A percentile compares a stretch with the other conserved stretches of the same genome.
phyloP scores from a whole-genome alignment of 2,888 invertebrate genomes.

The Drosophila paracracens region DNA sequence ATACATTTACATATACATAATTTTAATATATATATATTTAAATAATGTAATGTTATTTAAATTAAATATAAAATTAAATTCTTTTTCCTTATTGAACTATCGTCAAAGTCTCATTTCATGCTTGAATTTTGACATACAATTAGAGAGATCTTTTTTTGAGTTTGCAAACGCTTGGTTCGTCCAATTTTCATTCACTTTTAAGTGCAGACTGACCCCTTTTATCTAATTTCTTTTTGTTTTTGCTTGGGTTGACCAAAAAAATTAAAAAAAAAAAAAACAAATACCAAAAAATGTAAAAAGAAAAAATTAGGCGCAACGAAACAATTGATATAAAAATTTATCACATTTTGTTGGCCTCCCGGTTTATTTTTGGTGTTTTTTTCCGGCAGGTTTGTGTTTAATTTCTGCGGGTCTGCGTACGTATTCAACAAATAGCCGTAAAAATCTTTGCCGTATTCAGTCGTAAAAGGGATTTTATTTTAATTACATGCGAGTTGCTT shows the following conservation, averaged over 20 bases:
- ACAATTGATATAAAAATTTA: slow-evolving; percentile 65
- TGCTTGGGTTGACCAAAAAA: slow-evolving; percentile 20
- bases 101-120: background rate
- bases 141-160: background rate
- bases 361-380: slow-evolving; percentile 26
- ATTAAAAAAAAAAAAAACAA: background rate
- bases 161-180: slow-evolving; percentile 5
- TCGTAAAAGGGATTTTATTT: slow-evolving; percentile 74
- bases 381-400: slow-evolving; percentile 64
- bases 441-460: slow-evolving; percentile 67
- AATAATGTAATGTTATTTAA: too few species aligned
- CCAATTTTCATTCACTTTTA: slow-evolving; percentile 35
- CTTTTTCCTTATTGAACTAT: background rate
- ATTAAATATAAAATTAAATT: too few species aligned
- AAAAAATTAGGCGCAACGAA: slow-evolving; percentile 38
- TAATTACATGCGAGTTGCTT: slow-evolving; percentile 73
- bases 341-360: slow-evolving; percentile 40
- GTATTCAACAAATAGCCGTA: slow-evolving; percentile 68
- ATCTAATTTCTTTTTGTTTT: background rate
- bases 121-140: background rate
- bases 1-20: too few species aligned
- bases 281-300: background rate
- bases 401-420: slow-evolving; percentile 59
- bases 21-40: too few species aligned
- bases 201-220: slow-evolving; percentile 16